Percentiles rank a stretch among this genome's conserved stretches.
These are phyloP conservation scores for Eudyptes chrysolophus DNA, from an alignment of 2,113 vertebrate species.

Conservation along the genomic window DNA sequence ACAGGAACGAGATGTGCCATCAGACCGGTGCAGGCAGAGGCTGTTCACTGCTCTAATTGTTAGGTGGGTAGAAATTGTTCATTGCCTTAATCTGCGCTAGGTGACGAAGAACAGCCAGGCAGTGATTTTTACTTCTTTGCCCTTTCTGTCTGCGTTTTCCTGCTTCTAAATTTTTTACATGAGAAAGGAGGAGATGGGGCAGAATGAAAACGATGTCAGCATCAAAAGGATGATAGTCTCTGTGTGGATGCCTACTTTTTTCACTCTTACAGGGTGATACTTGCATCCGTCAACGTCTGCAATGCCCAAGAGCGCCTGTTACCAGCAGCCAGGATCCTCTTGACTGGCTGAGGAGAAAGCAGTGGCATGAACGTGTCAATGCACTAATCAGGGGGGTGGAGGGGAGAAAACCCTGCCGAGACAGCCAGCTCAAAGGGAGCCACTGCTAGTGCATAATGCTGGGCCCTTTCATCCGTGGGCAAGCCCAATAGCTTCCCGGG, in stretches of 20 bases:
- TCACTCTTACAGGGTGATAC: neutral
- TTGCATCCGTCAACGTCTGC: neutral
- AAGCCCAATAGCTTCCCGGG: neutral
- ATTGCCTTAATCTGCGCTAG: neutral
- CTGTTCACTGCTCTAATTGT: neutral
- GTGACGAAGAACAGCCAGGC: neutral
- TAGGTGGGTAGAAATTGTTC: neutral
- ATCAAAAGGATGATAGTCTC: neutral
- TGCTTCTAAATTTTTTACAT: neutral
- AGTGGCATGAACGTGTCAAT: neutral
- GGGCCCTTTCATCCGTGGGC: neutral
- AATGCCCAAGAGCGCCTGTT: neutral
- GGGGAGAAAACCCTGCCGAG: neutral
- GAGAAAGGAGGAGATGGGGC: neutral
- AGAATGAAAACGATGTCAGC: neutral
- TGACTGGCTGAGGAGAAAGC: conserved; percentile 7
- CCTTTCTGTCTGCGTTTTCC: neutral
- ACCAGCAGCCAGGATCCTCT: neutral
- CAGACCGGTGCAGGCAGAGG: neutral
- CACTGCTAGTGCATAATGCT: neutral
- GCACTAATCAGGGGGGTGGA: conserved; percentile 21
- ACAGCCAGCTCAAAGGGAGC: neutral
- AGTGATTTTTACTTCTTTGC: neutral
- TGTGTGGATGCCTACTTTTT: neutral
- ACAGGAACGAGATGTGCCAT: neutral